Base-by-base conservation (phyloP, 2,888 invertebrate genomes). In the Philonicus albiceps region DNA sequence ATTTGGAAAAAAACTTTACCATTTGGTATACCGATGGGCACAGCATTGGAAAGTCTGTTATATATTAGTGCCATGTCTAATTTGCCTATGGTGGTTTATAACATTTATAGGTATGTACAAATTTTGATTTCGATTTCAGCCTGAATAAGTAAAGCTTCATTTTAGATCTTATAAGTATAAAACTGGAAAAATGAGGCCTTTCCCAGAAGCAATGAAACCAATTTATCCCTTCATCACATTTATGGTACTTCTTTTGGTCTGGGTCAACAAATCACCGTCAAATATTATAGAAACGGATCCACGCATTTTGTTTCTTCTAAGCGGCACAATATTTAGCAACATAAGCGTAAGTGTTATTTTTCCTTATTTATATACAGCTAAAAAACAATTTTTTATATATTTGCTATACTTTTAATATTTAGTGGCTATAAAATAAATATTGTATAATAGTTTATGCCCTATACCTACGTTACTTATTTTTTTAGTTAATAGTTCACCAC, bases 321-420 rank as follows among this genome's bases (percentile, higher is more conserved):
- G 97, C 88, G 99, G 99, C 89, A 98, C 98, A 64, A 96, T 99
- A 88, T 99, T 99, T 93, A 98, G 99, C 34, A 99, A 99, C 93
- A 98, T 99, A 90, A 97, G 98, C 91, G 99, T 99, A 93, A 96
- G 97, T 96, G 85, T n/a, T 40, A 85, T 27, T 27, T 37, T 73
- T 84, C 19, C 40, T 40, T 40, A 1, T 49, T 40, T 49, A n/a
- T 49, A 40, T 8, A 40, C n/a, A 43, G 11, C 13, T 16, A 43
- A 3, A 43, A 43, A 43, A 43, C 13, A 16, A 16, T 43, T 8
- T 43, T 8, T 7, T 34, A 34, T 34, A 34, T 0, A 34, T 34
- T 34, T 34, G 8, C 6, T 34, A 34, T 6, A 8, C 34, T 34
- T 34, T 7, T 34, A 34, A 34, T 7, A 7, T 34, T 34, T 34